Evolutionary conservation across 2,113 vertebrate species (phyloP), one percentile per base, ranked within the genome.

Genomic region (Anarhynchus alexandrinus): DNA sequence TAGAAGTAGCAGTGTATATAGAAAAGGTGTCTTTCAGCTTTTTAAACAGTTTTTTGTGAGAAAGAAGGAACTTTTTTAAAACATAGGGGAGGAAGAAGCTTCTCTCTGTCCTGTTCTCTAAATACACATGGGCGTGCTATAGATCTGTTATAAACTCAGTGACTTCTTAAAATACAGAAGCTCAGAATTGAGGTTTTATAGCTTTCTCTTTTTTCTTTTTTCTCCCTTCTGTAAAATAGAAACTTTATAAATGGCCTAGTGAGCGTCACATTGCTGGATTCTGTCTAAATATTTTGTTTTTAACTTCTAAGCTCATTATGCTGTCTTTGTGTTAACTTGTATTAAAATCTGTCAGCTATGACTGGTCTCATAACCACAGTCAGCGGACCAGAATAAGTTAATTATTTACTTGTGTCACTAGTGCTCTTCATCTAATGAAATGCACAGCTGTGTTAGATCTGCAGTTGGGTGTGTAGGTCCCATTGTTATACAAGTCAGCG

Each of bases 361-460:
- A 98, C 98, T 98, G 97, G 98, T 98, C 98, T 99, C 98, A 98
- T 99, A 99, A 99, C 98, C 98, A 98, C 98, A 99, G 98, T 98
- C 99, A 99, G 98, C 98, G 98, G 99, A 99, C 98, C 99, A 99
- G 98, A 99, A 99, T 99, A 99, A 99, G 99, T 99, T 99, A 99
- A 99, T 99, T 99, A 99, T 99, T 99, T 99, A 99, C 99, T 98
- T 98, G 98, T 98, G 98, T 98, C 98, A 98, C 98, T 98, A 98
- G 98, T 98, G 98, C 98, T 98, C 98, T 98, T 97, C 98, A 98
- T 98, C 97, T 98, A 99, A 98, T 98, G 98, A 98, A 98, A 98
- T 98, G 97, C 99, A 99, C 99, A 99, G 99, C 99, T 99, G 99
- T 99, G 98, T 98, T 98, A 97, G 98, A 98, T 99, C 98, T 98